Percentiles rank a stretch among this genome's conserved stretches.
Evolutionary conservation across 92 coral and sea anemone species (phyloP).

Genomic region (Bergia sp.): DNA sequence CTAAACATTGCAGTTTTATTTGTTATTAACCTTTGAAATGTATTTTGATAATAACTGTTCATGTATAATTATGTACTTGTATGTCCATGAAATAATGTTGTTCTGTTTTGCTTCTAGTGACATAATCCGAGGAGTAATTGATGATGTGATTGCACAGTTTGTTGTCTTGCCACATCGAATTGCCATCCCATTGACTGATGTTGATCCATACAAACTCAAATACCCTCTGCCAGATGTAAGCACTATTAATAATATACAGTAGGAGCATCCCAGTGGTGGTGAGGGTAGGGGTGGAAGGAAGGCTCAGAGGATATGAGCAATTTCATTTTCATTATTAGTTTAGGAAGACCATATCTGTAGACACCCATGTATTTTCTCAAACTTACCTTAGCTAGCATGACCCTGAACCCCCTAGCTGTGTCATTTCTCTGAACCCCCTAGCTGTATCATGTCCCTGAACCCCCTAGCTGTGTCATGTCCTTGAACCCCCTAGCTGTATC

Average conservation of each 20-base stretch:
- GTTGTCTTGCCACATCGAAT: conserved; percentile 97
- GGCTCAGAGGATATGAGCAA: too few relatives aligned
- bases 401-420: too few relatives aligned
- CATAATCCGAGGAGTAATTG: conserved; percentile 90
- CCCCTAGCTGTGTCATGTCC: too few relatives aligned
- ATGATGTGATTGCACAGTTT: conserved; percentile 95
- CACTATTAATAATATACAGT: background rate
- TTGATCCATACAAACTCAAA: conserved; percentile 88
- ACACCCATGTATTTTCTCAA: too few relatives aligned
- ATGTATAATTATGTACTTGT: background rate
- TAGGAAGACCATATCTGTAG: too few relatives aligned
- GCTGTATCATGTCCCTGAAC: too few relatives aligned
- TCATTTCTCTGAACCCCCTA: background rate
- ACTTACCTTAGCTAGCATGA: too few relatives aligned
- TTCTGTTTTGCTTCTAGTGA: conserved; percentile 50
- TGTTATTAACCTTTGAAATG: too few relatives aligned
- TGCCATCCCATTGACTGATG: conserved; percentile 88
- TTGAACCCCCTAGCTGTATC: too few relatives aligned
- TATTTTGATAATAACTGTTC: too few relatives aligned
- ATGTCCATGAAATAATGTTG: background rate
- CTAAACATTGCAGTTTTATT: too few relatives aligned
- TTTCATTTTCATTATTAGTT: too few relatives aligned
- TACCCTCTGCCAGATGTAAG: conserved; percentile 99
- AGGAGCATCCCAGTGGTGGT: background rate
- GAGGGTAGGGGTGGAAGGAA: background rate